Base-by-base conservation (phyloP, 2,797 vertebrate species). In the Sarcoramphus papa region DNA sequence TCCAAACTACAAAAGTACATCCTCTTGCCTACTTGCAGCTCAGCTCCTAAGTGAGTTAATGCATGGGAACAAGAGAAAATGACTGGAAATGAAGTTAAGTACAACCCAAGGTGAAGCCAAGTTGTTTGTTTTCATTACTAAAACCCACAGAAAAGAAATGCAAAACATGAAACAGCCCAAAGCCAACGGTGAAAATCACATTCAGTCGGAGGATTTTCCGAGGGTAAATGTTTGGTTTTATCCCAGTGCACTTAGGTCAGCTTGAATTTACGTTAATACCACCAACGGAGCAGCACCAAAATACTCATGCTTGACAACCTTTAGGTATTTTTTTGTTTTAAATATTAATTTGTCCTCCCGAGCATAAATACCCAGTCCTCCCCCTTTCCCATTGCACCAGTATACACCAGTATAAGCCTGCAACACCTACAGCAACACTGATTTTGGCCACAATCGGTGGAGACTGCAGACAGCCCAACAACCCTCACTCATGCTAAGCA, bases 91-190 rank as follows among this genome's bases (percentile, higher is more conserved):
- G 12, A 47, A 89, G 57, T 48, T 19, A n/a, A 77, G 51, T n/a
- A 45, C 60, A 54, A 15, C 3, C 51, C 81, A 89, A 94, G 95
- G 90, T 92, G 94, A 94, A 93, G 81, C 80, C 77, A 73, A 85
- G 89, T 35, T 80, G 81, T 70, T 79, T 94, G 95, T 96, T 95
- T 95, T 75, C 81, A 82, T 91, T 85, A 59, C 67, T 60, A 45
- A 95, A 95, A 87, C 59, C 95, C 95, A 85, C 92, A 95, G 85
- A 75, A 96, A 91, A 92, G 86, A 92, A 92, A 93, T 57, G 60
- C 78, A 93, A 93, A 96, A 73, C 69, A 81, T 1, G 0, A 56
- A 51, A 41, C 33, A 75, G 68, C 83, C 90, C 80, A 89, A 82
- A 95, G 95, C 86, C 84, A 79, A n/a, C 0, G 0, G 54, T 25